A percentile compares a stretch with the other conserved stretches of the same genome.
phyloP scores from a whole-genome alignment of 1,140 invertebrate species.

The Drosophila murphyi region DNA sequence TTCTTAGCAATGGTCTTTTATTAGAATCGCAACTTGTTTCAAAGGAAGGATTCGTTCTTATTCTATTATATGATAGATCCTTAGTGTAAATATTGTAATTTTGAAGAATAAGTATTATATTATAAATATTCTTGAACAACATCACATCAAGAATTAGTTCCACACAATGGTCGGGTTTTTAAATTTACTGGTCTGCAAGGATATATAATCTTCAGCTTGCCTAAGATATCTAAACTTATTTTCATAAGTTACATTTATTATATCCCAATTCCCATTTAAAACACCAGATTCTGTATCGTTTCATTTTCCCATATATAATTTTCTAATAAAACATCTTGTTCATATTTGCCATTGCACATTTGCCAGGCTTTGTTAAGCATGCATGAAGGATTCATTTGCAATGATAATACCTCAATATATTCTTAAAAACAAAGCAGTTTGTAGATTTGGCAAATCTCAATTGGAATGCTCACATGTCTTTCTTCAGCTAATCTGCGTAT shows the following conservation, averaged over 20 bases:
- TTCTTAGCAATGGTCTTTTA: too few relatives aligned
- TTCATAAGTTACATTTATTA: background rate
- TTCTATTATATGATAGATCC: too few relatives aligned
- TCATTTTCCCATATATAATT: slow-evolving; percentile 4
- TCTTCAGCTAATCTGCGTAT: slow-evolving; percentile 65
- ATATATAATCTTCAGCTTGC: too few relatives aligned
- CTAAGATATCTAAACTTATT: too few relatives aligned
- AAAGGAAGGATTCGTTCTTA: too few relatives aligned
- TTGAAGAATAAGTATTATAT: too few relatives aligned
- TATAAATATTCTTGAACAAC: too few relatives aligned
- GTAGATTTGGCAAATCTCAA: slow-evolving; percentile 28
- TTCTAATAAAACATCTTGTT: background rate
- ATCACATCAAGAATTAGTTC: too few relatives aligned
- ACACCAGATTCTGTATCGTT: background rate
- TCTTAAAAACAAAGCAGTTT: background rate
- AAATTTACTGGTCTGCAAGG: too few relatives aligned
- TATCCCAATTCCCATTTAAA: background rate
- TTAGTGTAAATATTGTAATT: too few relatives aligned
- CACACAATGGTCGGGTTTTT: too few relatives aligned
- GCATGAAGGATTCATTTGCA: slow-evolving; percentile 27
- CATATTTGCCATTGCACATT: slow-evolving; percentile 11
- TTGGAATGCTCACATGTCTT: slow-evolving; percentile 28
- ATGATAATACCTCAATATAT: slow-evolving; percentile 2
- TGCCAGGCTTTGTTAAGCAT: slow-evolving; percentile 31
- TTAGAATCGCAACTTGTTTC: too few relatives aligned